Percentiles rank a stretch among this genome's conserved stretches.
phyloP scores from a whole-genome alignment of 2,888 invertebrate genomes.

The Luperina testacea region DNA sequence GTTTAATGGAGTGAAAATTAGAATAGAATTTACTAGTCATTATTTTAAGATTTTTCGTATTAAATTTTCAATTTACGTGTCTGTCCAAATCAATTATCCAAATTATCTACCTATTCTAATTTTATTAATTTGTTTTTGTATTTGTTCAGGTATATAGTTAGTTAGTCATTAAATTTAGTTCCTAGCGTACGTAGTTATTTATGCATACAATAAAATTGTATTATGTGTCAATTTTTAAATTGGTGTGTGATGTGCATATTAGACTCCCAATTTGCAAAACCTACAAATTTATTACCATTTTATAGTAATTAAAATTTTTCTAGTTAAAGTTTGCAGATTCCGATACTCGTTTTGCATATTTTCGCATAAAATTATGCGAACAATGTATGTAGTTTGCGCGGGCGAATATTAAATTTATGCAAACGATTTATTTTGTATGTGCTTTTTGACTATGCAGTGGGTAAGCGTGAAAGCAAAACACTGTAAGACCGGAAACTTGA shows the following conservation, averaged over 20 bases:
- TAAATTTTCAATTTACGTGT: not conserved
- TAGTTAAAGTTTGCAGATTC: conserved; percentile 28
- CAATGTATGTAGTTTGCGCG: not conserved
- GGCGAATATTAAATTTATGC: not conserved
- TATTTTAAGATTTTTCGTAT: not conserved
- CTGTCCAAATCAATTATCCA: not conserved
- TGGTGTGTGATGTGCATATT: conserved; percentile 7
- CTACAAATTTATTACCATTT: not conserved
- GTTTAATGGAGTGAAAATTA: not conserved
- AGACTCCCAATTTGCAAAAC: conserved; percentile 1
- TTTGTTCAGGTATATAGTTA: not conserved
- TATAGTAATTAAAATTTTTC: not conserved
- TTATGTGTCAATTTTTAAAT: conserved; percentile 7
- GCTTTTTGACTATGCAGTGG: not conserved
- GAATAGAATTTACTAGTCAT: not conserved
- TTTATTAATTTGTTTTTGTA: not conserved
- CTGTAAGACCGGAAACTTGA: not conserved
- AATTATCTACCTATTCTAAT: not conserved
- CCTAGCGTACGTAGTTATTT: not conserved
- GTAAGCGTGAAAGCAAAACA: not conserved
- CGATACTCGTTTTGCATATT: conserved; percentile 32
- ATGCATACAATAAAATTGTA: not conserved
- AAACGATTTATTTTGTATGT: conserved; percentile 1
- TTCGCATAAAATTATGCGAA: conserved; percentile 15
- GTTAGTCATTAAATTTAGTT: not conserved